These are phyloP conservation scores for Mimumesa dahlbomi DNA, from an alignment of 2,888 invertebrate species.

Conservation along the genomic window DNA sequence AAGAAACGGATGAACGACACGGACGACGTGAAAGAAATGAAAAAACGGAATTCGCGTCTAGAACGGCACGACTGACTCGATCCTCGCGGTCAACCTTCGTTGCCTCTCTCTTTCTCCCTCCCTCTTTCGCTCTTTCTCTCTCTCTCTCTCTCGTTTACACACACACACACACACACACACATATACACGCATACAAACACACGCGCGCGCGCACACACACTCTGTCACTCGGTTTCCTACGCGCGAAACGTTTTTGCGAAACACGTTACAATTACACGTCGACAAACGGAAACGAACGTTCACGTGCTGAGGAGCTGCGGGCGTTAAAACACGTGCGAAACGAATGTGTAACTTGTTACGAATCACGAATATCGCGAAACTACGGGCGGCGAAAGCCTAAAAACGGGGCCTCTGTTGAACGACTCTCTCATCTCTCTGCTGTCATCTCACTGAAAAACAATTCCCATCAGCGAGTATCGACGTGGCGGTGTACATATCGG, in stretches of 20 bases:
- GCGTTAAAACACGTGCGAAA: conserved; percentile 17
- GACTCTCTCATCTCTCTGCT: conserved; percentile 34
- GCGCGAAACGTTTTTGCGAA: conserved; percentile 6
- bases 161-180: too few species aligned
- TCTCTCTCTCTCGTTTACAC: conserved; percentile 22
- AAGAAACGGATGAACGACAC: too few species aligned
- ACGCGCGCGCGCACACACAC: conserved; percentile 34
- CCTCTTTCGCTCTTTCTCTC: conserved; percentile 24
- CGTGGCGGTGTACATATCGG: conserved; percentile 4
- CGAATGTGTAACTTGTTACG: too few species aligned
- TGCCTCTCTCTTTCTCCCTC: too few species aligned
- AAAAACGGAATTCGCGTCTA: too few species aligned
- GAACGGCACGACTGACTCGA: neutral
- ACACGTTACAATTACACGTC: conserved; percentile 19
- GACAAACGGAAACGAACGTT: conserved; percentile 1
- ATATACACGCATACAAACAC: too few species aligned
- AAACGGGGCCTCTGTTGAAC: conserved; percentile 49
- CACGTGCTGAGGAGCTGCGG: neutral
- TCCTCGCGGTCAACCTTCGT: neutral
- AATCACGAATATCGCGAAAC: conserved; percentile 24
- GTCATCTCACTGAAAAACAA: conserved; percentile 13
- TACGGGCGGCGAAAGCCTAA: conserved; percentile 66
- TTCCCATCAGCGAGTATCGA: conserved; percentile 13
- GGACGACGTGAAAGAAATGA: too few species aligned
- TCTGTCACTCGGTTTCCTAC: conserved; percentile 14